Percentiles rank a stretch among this genome's conserved stretches.
Conservation (phyloP, 2,113 vertebrate species). For the Collichthys lucidus region DNA sequence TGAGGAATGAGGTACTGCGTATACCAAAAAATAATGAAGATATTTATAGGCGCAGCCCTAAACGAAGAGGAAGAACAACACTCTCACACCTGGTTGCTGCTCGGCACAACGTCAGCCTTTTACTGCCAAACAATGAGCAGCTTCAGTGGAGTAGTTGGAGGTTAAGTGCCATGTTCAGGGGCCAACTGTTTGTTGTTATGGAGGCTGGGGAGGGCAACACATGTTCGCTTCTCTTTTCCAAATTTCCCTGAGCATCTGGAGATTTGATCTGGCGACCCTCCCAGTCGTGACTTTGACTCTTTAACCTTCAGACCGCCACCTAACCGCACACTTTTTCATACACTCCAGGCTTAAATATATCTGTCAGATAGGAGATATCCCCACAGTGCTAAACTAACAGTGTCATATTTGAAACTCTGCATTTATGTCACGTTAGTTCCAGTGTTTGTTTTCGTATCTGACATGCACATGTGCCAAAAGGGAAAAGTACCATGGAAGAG, state of each 20-base stretch:
- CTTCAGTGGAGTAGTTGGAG: slow-evolving; percentile 29
- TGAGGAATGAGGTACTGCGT: too few species aligned
- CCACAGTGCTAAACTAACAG: background rate
- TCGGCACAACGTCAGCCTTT: background rate
- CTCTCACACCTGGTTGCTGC: slow-evolving; percentile 30
- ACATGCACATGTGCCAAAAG: slow-evolving; percentile 35
- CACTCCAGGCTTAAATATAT: background rate
- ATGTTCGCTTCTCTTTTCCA: slow-evolving; percentile 31
- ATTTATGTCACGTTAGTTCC: background rate
- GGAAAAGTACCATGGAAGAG: slow-evolving; percentile 61
- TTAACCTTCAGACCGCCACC: slow-evolving; percentile 16
- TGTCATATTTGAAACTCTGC: background rate
- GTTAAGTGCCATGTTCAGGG: slow-evolving; percentile 47
- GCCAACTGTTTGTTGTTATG: slow-evolving; percentile 20
- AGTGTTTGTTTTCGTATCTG: slow-evolving; percentile 67
- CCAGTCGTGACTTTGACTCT: slow-evolving; percentile 1
- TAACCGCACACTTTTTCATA: background rate
- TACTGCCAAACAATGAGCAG: slow-evolving; percentile 14
- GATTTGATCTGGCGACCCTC: slow-evolving; percentile 11
- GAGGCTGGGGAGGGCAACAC: slow-evolving; percentile 7
- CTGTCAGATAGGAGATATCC: fast-evolving
- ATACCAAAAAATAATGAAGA: background rate
- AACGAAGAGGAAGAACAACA: slow-evolving; percentile 5
- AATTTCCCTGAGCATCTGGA: background rate
- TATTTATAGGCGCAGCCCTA: background rate